Conservation (phyloP, 2,888 invertebrate genomes). For the Netelia inedita region DNA sequence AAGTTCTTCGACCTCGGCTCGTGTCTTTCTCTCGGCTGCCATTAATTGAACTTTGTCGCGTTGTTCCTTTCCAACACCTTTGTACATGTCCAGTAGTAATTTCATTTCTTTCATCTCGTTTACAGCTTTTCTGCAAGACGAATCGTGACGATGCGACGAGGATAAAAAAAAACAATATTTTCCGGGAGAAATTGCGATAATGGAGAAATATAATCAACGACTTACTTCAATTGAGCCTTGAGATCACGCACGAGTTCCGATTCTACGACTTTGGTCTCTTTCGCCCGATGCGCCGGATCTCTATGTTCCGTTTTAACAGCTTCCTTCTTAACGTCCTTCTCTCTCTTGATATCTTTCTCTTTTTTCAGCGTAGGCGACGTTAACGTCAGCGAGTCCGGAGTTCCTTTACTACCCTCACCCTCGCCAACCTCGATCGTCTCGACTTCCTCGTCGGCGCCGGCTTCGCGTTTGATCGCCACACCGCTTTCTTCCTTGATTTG, state of each 20-base stretch:
- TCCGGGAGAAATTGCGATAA: no score
- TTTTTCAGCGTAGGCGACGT: conserved; percentile 87
- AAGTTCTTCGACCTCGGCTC: conserved; percentile 96
- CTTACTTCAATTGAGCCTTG: conserved; percentile 96
- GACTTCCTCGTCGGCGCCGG: conserved; percentile 81
- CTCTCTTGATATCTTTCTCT: conserved; percentile 87
- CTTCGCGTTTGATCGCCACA: conserved; percentile 80
- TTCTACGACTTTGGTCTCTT: conserved; percentile 89
- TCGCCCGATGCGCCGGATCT: conserved; percentile 87
- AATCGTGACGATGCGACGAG: background rate
- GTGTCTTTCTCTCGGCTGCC: conserved; percentile 96
- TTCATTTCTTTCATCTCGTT: conserved; percentile 98
- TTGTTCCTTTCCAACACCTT: conserved; percentile 98
- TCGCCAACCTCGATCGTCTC: conserved; percentile 85
- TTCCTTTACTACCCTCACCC: conserved; percentile 84
- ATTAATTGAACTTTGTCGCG: conserved; percentile 98
- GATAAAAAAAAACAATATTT: background rate
- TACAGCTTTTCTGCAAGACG: conserved; percentile 88
- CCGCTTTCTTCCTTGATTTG: conserved; percentile 83
- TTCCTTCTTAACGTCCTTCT: conserved; percentile 87
- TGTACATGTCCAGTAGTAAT: conserved; percentile 97
- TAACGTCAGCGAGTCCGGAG: conserved; percentile 81
- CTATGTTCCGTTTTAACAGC: conserved; percentile 85
- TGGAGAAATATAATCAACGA: conserved; percentile 56
- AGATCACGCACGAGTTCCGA: conserved; percentile 94